A percentile compares a stretch with the other conserved stretches of the same genome.
Conservation (phyloP, 2,797 vertebrate genomes). For the Poecilia velifera region DNA sequence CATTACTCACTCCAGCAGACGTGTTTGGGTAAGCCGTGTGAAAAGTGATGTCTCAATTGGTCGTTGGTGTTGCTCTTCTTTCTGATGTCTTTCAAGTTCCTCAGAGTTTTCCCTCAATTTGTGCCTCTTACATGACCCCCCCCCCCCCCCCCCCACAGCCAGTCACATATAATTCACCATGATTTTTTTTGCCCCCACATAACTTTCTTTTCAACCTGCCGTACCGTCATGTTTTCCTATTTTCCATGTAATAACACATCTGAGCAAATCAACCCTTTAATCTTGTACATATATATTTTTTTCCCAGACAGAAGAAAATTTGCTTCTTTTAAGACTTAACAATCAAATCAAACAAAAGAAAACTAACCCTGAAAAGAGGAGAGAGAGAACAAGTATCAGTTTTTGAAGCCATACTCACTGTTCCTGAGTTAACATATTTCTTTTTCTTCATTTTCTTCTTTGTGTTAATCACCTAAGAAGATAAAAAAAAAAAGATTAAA, state of each 20-base stretch:
- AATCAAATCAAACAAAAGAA: background rate
- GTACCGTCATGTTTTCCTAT: background rate
- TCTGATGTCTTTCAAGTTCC: slow-evolving; percentile 29
- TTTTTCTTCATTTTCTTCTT: slow-evolving; percentile 99
- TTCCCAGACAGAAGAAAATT: slow-evolving; percentile 19
- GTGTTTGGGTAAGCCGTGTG: slow-evolving; percentile 21
- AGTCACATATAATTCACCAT: background rate
- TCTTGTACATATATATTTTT: slow-evolving; percentile 11
- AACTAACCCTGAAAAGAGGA: background rate
- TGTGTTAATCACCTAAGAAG: slow-evolving; percentile 89
- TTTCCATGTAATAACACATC: background rate
- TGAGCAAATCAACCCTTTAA: background rate
- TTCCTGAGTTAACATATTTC: slow-evolving; percentile 95
- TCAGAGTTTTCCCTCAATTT: slow-evolving; percentile 27
- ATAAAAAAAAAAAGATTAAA: slow-evolving; percentile 69
- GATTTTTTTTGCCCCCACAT: background rate
- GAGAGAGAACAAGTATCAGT: background rate
- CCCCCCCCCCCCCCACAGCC: too few species aligned
- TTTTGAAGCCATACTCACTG: slow-evolving; percentile 81
- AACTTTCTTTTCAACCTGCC: too few species aligned
- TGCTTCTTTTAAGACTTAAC: slow-evolving; percentile 32
- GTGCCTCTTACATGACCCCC: background rate
- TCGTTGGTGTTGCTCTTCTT: slow-evolving; percentile 24
- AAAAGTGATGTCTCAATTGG: slow-evolving; percentile 37
- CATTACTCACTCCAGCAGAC: slow-evolving; percentile 36